These are phyloP conservation scores for Pampusana beccarii DNA, from an alignment of 2,113 vertebrate genomes.

Conservation along the genomic window DNA sequence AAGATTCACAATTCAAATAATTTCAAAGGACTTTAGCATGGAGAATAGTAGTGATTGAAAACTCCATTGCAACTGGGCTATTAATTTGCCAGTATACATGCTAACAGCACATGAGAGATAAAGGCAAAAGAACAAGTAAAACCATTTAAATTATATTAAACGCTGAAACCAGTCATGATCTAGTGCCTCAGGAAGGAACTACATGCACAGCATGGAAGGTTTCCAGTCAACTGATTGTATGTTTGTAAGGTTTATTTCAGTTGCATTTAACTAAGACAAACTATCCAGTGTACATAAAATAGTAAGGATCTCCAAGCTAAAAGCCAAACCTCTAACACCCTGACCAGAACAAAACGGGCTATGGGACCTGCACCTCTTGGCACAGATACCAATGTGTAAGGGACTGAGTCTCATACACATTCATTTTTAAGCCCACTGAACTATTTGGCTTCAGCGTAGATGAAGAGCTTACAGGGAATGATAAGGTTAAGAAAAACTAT, in stretches of 20 bases:
- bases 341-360: neutral
- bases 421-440: neutral
- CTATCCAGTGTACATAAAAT: neutral
- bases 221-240: neutral
- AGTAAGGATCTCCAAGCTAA: neutral
- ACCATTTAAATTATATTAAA: neutral
- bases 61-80: neutral
- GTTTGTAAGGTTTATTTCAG: neutral
- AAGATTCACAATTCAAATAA: neutral
- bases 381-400: neutral
- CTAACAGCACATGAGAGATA: neutral
- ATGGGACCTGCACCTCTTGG: neutral
- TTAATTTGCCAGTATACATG: neutral
- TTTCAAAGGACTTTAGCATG: neutral
- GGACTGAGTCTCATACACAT: neutral
- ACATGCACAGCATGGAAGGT: neutral
- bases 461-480: neutral
- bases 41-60: neutral
- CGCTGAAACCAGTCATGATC: neutral
- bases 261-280: neutral
- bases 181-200: neutral
- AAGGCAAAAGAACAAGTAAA: neutral
- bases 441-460: neutral
- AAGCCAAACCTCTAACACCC: neutral
- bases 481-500: neutral